phyloP scores from a whole-genome alignment of 2,888 invertebrate genomes.

The Liopterus haemorrhoidalis region DNA sequence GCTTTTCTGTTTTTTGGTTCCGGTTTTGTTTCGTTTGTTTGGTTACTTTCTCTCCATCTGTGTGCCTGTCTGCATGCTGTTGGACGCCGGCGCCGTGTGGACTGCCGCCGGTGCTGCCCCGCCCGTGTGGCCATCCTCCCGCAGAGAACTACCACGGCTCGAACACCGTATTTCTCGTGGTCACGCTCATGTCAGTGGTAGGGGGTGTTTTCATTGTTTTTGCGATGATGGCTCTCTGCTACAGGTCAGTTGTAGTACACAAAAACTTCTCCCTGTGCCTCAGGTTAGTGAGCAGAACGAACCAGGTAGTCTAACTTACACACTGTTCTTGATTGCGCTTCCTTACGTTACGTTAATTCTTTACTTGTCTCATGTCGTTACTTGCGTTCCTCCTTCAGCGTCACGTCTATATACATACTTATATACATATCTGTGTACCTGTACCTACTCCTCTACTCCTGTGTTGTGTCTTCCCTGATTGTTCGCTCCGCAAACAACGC shows the following conservation, averaged over 20 bases:
- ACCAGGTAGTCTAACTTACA: constrained; percentile 64
- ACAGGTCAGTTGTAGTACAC: constrained; percentile 99
- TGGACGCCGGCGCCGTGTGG: constrained; percentile 43
- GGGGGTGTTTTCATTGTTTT: constrained; percentile 98
- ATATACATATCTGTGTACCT: too few relatives aligned
- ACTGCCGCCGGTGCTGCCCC: constrained; percentile 23
- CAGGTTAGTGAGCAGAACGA: constrained; percentile 94
- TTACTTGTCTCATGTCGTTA: too few relatives aligned
- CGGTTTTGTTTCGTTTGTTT: constrained; percentile 53
- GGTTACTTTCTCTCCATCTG: constrained; percentile 52
- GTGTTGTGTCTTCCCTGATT: too few relatives aligned
- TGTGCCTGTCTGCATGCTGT: constrained; percentile 54
- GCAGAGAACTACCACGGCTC: constrained; percentile 95
- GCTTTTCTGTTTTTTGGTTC: constrained; percentile 39
- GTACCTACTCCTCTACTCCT: too few relatives aligned
- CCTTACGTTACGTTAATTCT: constrained; percentile 45
- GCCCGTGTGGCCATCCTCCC: constrained; percentile 34
- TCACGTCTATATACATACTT: too few relatives aligned
- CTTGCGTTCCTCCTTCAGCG: too few relatives aligned
- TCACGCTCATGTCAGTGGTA: constrained; percentile 97
- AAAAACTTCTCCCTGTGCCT: constrained; percentile 97
- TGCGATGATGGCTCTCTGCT: constrained; percentile 98
- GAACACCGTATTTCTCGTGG: constrained; percentile 95
- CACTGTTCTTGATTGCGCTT: constrained; percentile 42
- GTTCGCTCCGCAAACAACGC: too few relatives aligned